Evolutionary conservation across 2,797 vertebrate species (phyloP).

Genomic region (Microctenopoma stevenorrisi): DNA sequence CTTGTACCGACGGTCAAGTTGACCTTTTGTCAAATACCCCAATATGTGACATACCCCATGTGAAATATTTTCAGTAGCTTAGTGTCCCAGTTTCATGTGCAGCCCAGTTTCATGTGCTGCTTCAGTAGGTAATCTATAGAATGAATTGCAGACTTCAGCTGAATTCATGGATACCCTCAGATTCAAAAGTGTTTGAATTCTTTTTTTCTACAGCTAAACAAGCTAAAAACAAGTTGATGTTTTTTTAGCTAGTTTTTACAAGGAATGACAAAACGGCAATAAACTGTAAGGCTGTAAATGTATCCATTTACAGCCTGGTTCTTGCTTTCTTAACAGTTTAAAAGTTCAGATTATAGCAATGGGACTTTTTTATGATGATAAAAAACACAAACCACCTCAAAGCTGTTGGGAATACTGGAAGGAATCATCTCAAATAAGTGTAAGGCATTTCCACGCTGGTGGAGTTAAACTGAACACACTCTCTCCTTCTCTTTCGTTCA

Average conservation of each 20-base stretch:
- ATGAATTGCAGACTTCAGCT: too few relatives aligned
- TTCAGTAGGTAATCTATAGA: background rate
- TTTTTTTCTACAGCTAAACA: background rate
- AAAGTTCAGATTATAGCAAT: conserved; percentile 33
- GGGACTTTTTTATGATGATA: conserved; percentile 24
- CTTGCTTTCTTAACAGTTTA: conserved; percentile 15
- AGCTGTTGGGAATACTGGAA: conserved; percentile 37
- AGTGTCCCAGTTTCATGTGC: background rate
- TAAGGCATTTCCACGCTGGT: conserved; percentile 47
- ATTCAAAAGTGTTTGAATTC: background rate
- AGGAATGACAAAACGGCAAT: background rate
- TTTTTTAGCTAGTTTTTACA: background rate
- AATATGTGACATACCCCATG: too few relatives aligned
- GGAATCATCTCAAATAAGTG: conserved; percentile 51
- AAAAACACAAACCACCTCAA: conserved; percentile 45
- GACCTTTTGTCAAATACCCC: background rate
- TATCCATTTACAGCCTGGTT: background rate
- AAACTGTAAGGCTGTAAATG: background rate
- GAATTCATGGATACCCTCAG: too few relatives aligned
- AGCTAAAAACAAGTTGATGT: background rate
- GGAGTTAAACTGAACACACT: conserved; percentile 46
- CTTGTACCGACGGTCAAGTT: background rate
- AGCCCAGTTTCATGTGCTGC: background rate
- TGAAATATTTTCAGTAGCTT: background rate
- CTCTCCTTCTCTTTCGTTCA: conserved; percentile 37